A percentile compares a stretch with the other conserved stretches of the same genome.
phyloP scores from a whole-genome alignment of 2,797 vertebrate genomes.

The Schizopygopsis malacanthus region DNA sequence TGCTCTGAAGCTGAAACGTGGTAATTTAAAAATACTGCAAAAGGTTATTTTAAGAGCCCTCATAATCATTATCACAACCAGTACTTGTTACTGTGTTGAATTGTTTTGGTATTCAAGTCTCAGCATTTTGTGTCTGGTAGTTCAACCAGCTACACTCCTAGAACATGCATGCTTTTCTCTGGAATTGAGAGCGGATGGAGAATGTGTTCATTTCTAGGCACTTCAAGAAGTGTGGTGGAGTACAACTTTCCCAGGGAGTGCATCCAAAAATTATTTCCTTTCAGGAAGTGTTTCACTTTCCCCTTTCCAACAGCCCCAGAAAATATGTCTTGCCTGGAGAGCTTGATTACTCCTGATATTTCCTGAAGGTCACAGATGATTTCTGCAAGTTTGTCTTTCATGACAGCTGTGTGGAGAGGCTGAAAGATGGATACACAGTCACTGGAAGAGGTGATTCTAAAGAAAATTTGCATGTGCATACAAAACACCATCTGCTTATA shows the following conservation, averaged over 20 bases:
- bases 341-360: constrained; percentile 42
- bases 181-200: neutral
- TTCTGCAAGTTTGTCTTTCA: constrained; percentile 60
- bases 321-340: constrained; percentile 52
- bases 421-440: constrained; percentile 58
- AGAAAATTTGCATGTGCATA: neutral
- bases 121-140: neutral
- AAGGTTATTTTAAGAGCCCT: neutral
- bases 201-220: constrained; percentile 35
- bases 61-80: neutral
- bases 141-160: neutral
- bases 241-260: constrained; percentile 68
- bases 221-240: constrained; percentile 19
- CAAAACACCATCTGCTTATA: too few relatives aligned
- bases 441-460: neutral
- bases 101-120: too few relatives aligned
- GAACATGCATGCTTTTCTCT: too few relatives aligned
- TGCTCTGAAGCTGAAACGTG: constrained; percentile 61
- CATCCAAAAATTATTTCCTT: constrained; percentile 71
- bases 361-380: constrained; percentile 15
- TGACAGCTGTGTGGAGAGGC: constrained; percentile 54
- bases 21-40: constrained; percentile 27
- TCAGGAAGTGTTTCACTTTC: constrained; percentile 72
- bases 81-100: neutral
- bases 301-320: constrained; percentile 57